phyloP scores from a whole-genome alignment of 2,113 vertebrate species.

The Rhizomys pruinosus region DNA sequence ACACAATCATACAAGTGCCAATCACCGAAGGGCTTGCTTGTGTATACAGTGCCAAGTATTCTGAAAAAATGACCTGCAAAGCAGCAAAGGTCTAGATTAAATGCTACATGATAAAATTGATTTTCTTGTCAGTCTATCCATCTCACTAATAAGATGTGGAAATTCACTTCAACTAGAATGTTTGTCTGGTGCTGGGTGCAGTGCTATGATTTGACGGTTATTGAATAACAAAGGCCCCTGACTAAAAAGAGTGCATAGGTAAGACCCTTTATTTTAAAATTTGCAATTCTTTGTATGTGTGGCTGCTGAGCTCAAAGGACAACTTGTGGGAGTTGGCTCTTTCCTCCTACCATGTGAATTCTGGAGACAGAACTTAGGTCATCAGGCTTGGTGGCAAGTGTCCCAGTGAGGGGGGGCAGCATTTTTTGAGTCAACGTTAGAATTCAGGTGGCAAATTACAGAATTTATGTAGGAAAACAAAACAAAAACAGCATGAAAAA shows the following conservation, averaged over 20 bases:
- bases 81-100: not conserved
- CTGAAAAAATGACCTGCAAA: not conserved
- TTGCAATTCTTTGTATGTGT: not conserved
- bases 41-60: not conserved
- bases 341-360: not conserved
- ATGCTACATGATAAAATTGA: not conserved
- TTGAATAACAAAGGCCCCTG: not conserved
- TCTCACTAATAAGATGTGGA: not conserved
- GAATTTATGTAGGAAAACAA: not conserved
- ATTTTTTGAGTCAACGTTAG: not conserved
- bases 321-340: not conserved
- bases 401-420: not conserved
- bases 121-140: not conserved
- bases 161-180: constrained; percentile 2
- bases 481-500: not conserved
- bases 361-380: not conserved
- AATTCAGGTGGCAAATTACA: not conserved
- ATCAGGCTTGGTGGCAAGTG: too few species aligned
- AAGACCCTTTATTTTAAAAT: too few species aligned
- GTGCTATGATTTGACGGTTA: not conserved
- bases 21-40: not conserved
- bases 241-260: not conserved
- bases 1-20: not conserved
- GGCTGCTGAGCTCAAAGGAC: too few species aligned
- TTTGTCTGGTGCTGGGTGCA: not conserved